These are phyloP conservation scores for Paraplagusia blochii DNA, from an alignment of 2,113 vertebrate species.

Conservation along the genomic window DNA sequence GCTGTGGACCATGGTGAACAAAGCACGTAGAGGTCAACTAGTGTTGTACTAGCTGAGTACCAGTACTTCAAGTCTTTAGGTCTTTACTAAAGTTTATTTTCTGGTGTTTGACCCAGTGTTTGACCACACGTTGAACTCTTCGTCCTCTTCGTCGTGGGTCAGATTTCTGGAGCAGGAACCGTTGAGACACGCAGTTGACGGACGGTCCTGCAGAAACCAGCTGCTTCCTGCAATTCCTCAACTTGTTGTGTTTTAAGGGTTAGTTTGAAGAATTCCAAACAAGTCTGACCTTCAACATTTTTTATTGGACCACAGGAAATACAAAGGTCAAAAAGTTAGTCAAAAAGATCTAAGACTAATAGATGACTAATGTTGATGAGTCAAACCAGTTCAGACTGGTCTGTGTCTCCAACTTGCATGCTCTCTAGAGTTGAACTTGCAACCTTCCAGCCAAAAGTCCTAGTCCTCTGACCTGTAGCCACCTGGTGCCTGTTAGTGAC, in stretches of 20 bases:
- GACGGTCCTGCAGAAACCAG: constrained; percentile 42
- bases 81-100: not conserved
- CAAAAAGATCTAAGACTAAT: too few species aligned
- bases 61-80: not conserved
- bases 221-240: constrained; percentile 49
- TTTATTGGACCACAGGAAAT: too few species aligned
- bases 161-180: constrained; percentile 25
- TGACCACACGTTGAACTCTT: constrained; percentile 36
- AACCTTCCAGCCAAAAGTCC: constrained; percentile 20
- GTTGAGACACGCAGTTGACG: constrained; percentile 43
- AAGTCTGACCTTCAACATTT: too few species aligned
- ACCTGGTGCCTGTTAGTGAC: constrained; percentile 15
- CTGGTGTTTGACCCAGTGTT: constrained; percentile 27
- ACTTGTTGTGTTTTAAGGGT: constrained; percentile 4
- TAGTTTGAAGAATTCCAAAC: too few species aligned
- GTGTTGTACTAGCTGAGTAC: not conserved
- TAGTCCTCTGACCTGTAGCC: constrained; percentile 22
- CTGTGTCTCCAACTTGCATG: too few species aligned
- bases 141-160: constrained; percentile 41
- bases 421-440: not conserved
- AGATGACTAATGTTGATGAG: too few species aligned
- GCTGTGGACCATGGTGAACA: too few species aligned
- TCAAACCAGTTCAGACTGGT: too few species aligned
- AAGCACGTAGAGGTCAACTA: too few species aligned
- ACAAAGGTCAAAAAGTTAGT: too few species aligned